Evolutionary conservation across 2,797 vertebrate genomes (phyloP).

Genomic region (Psittacula derbiana): DNA sequence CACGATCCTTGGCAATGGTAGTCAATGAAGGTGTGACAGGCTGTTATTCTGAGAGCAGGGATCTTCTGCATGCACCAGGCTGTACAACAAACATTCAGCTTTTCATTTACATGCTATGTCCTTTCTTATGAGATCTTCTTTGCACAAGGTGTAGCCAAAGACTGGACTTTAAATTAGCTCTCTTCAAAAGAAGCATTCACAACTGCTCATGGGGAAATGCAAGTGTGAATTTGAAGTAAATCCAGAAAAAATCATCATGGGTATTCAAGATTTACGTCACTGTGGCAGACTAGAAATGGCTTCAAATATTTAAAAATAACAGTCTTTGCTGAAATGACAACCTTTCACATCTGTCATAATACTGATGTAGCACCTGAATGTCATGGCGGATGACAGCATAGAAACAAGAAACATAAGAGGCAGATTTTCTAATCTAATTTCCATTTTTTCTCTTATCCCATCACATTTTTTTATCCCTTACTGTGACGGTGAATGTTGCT

Average conservation of each 20-base stretch:
- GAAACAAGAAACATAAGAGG: not conserved
- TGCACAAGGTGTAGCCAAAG: not conserved
- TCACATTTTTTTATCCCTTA: not conserved
- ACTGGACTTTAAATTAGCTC: not conserved
- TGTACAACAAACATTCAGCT: not conserved
- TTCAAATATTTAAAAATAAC: not conserved
- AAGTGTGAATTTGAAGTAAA: not conserved
- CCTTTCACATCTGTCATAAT: not conserved
- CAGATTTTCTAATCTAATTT: not conserved
- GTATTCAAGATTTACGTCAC: not conserved
- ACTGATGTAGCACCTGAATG: not conserved
- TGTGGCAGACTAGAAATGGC: not conserved
- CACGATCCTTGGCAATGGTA: constrained; percentile 40
- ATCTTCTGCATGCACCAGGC: not conserved
- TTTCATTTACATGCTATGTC: not conserved
- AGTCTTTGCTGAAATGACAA: not conserved
- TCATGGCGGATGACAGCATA: not conserved
- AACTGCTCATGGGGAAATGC: not conserved
- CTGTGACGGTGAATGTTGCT: not conserved
- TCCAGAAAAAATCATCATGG: not conserved
- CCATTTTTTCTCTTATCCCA: not conserved
- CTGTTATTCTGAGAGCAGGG: not conserved
- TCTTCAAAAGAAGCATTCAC: not conserved
- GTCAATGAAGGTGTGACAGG: not conserved
- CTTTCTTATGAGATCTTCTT: not conserved